Evolutionary conservation across 1,140 invertebrate genomes (phyloP).

Genomic region (Drosophila kohkoa): DNA sequence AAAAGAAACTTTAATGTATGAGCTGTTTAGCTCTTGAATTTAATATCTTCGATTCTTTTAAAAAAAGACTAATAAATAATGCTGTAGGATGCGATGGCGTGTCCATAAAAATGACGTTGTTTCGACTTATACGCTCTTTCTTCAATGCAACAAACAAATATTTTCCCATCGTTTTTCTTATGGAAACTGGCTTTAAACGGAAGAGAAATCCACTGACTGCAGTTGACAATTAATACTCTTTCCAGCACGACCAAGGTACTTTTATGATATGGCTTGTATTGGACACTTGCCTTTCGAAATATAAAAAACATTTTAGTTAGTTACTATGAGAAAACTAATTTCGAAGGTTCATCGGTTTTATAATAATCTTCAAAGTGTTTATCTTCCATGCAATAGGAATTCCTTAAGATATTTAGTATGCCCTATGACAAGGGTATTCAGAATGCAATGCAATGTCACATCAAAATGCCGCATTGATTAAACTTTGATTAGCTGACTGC

Average conservation of each 20-base stretch:
- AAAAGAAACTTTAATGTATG: neutral
- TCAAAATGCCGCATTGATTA: constrained; percentile 77
- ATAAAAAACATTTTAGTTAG: neutral
- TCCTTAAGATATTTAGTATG: neutral
- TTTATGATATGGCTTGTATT: neutral
- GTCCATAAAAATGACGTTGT: constrained; percentile 44
- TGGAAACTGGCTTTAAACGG: constrained; percentile 45
- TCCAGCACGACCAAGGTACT: neutral
- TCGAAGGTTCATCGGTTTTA: no score
- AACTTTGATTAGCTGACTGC: constrained; percentile 71
- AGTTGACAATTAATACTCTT: neutral
- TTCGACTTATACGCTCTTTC: constrained; percentile 37
- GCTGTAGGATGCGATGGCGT: constrained; percentile 4
- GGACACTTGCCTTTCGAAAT: neutral
- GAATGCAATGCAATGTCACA: constrained; percentile 57
- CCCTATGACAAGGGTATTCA: constrained; percentile 5
- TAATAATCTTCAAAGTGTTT: no score
- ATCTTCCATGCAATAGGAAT: neutral
- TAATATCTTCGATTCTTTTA: neutral
- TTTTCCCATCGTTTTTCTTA: constrained; percentile 66
- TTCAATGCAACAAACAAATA: constrained; percentile 47
- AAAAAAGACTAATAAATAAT: constrained; percentile 6
- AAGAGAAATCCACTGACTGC: neutral
- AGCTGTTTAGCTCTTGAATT: neutral
- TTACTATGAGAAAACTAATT: no score